Evolutionary conservation across 1,140 invertebrate species (phyloP).

Genomic region (Marisa cornuarietis): DNA sequence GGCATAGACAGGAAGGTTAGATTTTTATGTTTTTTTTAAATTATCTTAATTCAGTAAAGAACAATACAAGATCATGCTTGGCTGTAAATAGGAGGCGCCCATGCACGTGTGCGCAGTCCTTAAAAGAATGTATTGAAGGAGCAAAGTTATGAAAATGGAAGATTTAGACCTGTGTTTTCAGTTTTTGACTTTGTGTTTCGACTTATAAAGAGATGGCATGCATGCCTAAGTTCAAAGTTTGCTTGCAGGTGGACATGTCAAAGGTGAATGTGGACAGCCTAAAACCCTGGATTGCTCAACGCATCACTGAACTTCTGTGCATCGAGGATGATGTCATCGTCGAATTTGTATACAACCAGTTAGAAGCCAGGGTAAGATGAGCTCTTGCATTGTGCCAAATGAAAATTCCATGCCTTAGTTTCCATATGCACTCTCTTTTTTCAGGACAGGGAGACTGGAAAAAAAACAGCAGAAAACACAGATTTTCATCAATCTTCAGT

Average conservation of each 20-base stretch:
- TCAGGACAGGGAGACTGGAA: too few relatives aligned
- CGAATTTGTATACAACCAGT: conserved; percentile 98
- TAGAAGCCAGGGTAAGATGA: conserved; percentile 75
- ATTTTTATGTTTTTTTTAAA: neutral
- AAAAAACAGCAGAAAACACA: too few relatives aligned
- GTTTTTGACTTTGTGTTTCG: too few relatives aligned
- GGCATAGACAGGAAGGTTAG: conserved; percentile 86
- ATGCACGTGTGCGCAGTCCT: neutral
- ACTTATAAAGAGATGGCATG: too few relatives aligned
- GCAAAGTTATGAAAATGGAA: too few relatives aligned
- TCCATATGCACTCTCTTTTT: too few relatives aligned
- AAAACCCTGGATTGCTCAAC: conserved; percentile 98
- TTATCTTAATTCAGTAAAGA: neutral
- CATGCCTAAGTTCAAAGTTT: too few relatives aligned
- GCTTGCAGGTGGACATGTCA: conserved; percentile 90
- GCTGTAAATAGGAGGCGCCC: neutral
- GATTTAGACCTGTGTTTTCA: too few relatives aligned
- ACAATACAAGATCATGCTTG: neutral
- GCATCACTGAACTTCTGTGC: conserved; percentile 92
- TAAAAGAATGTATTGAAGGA: too few relatives aligned
- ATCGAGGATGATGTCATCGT: conserved; percentile 99
- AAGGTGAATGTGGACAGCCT: conserved; percentile 98
- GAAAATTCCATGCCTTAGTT: too few relatives aligned
- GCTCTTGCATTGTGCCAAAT: neutral
- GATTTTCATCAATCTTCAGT: too few relatives aligned